These are phyloP conservation scores for Sycophila texana DNA, from an alignment of 2,888 invertebrate species.

Conservation along the genomic window DNA sequence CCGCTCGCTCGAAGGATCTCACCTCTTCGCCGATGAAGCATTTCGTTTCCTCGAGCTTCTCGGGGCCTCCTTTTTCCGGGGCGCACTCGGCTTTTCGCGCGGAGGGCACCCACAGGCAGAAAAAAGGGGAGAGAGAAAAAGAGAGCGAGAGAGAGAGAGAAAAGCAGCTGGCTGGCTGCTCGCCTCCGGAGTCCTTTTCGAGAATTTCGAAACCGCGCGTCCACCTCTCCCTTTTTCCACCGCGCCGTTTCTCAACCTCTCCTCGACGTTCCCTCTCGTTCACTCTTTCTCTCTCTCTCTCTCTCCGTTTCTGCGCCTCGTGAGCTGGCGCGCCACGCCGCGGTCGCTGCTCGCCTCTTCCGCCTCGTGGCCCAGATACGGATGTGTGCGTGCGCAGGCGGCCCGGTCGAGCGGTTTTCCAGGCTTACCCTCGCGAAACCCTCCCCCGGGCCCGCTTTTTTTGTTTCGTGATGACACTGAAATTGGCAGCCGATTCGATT, in stretches of 20 bases:
- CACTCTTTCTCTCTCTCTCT: neutral
- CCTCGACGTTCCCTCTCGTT: neutral
- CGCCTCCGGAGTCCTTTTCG: slow-evolving; percentile 40
- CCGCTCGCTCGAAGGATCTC: too few relatives aligned
- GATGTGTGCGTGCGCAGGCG: slow-evolving; percentile 18
- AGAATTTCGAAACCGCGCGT: slow-evolving; percentile 47
- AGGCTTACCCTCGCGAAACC: neutral
- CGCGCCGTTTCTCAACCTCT: slow-evolving; percentile 1
- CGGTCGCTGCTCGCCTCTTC: slow-evolving; percentile 40
- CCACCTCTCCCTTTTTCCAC: slow-evolving; percentile 19
- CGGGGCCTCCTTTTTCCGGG: neutral
- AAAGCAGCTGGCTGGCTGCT: neutral
- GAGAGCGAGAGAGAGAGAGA: neutral
- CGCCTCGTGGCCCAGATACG: slow-evolving; percentile 45
- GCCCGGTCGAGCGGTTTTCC: neutral
- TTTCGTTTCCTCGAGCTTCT: too few relatives aligned
- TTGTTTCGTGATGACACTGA: too few relatives aligned
- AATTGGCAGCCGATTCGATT: too few relatives aligned
- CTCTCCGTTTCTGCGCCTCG: slow-evolving; percentile 9
- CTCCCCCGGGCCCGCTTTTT: too few relatives aligned
- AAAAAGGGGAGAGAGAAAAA: neutral
- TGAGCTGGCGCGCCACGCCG: slow-evolving; percentile 11
- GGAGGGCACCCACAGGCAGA: neutral
- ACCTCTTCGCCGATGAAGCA: too few relatives aligned
- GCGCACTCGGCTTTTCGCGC: neutral